A percentile compares a stretch with the other conserved stretches of the same genome.
Evolutionary conservation across 1,140 invertebrate genomes (phyloP).

Genomic region (Sycobia sp.): DNA sequence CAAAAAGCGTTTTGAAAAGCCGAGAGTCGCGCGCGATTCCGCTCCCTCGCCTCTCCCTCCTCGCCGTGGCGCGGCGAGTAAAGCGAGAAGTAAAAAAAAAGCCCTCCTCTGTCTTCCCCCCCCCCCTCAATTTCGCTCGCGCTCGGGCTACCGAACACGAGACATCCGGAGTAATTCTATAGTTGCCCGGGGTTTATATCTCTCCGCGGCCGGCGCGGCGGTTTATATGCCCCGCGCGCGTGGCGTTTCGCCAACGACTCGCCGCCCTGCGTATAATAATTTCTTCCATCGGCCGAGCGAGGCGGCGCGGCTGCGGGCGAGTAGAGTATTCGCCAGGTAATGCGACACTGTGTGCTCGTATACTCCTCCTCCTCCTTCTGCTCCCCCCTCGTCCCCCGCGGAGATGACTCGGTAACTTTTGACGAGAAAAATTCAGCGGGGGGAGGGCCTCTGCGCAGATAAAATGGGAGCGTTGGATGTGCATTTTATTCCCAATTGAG

Average conservation of each 20-base stretch:
- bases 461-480: too few species aligned
- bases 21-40: too few species aligned
- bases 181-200: slow-evolving; percentile 4
- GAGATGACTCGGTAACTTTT: slow-evolving; percentile 12
- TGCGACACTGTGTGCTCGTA: slow-evolving; percentile 5
- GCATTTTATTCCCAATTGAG: too few species aligned
- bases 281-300: slow-evolving; percentile 11
- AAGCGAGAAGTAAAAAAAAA: too few species aligned
- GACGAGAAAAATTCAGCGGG: slow-evolving; percentile 4
- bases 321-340: not conserved
- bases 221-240: not conserved
- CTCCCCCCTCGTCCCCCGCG: not conserved
- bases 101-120: too few species aligned
- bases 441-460: too few species aligned
- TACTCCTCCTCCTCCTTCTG: too few species aligned
- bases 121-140: too few species aligned
- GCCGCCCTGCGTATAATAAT: slow-evolving; percentile 12
- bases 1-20: too few species aligned
- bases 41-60: too few species aligned
- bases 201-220: not conserved
- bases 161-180: slow-evolving; percentile 25
- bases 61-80: too few species aligned
- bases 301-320: not conserved
- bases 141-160: too few species aligned
- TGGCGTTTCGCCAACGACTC: slow-evolving; percentile 12